A percentile compares a stretch with the other conserved stretches of the same genome.
phyloP scores from a whole-genome alignment of 2,113 vertebrate genomes.

The Lethenteron reissneri region DNA sequence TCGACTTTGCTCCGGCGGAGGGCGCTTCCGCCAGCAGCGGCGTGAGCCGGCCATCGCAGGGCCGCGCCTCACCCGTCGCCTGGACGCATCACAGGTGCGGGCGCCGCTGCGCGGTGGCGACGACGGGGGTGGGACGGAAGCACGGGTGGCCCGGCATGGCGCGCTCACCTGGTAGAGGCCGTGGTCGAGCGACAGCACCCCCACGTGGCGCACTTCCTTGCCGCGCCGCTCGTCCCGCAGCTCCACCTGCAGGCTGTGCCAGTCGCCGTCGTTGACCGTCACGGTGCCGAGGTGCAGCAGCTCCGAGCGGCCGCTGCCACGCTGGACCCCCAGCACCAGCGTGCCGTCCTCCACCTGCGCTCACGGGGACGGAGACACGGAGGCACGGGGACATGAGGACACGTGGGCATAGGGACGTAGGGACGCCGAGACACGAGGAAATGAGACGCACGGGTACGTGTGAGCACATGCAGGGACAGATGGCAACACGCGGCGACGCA shows the following conservation, averaged over 20 bases:
- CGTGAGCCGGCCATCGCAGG: neutral
- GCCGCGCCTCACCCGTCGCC: neutral
- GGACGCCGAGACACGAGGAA: neutral
- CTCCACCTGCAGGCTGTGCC: conserved; percentile 84
- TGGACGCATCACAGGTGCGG: neutral
- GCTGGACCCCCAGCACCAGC: conserved; percentile 55
- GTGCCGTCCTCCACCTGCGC: conserved; percentile 50
- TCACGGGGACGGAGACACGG: neutral
- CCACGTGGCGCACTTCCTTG: conserved; percentile 44
- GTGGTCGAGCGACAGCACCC: conserved; percentile 66
- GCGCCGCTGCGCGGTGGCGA: neutral
- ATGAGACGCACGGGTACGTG: neutral
- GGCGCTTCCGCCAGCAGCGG: neutral
- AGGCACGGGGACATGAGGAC: neutral
- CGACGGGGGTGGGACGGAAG: neutral
- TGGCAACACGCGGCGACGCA: neutral
- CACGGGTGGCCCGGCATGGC: neutral
- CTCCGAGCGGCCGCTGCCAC: conserved; percentile 34
- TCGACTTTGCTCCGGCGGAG: neutral
- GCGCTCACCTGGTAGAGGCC: conserved; percentile 58
- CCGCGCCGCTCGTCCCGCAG: conserved; percentile 53
- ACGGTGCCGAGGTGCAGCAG: conserved; percentile 62
- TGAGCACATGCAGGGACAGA: neutral
- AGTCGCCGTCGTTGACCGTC: conserved; percentile 57
- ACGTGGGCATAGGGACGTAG: neutral